Evolutionary conservation across 2,113 vertebrate species (phyloP).

Genomic region (Bambusicola thoracicus): DNA sequence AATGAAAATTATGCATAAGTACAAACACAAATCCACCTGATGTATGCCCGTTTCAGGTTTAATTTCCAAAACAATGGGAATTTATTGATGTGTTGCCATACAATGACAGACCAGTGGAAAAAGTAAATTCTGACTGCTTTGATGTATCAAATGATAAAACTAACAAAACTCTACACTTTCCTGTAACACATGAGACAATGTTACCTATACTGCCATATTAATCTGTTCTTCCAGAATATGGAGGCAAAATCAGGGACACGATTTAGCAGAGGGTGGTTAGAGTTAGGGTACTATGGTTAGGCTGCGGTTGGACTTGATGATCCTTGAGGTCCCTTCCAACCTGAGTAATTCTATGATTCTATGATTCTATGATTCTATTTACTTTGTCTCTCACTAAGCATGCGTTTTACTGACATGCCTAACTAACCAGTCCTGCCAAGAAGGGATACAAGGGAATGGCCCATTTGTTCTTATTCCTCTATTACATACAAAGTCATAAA

Average conservation of each 20-base stretch:
- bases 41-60: background rate
- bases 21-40: background rate
- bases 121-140: background rate
- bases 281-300: too few relatives aligned
- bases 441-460: background rate
- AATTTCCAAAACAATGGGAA: background rate
- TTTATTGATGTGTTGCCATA: background rate
- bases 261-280: too few relatives aligned
- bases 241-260: too few relatives aligned
- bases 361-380: too few relatives aligned
- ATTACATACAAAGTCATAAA: slow-evolving; percentile 39
- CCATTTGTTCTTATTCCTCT: slow-evolving; percentile 35
- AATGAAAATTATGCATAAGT: background rate
- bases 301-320: too few relatives aligned
- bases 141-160: background rate
- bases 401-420: slow-evolving; percentile 71
- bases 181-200: slow-evolving; percentile 29
- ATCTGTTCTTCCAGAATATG: slow-evolving; percentile 34
- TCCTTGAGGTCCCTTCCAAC: too few relatives aligned
- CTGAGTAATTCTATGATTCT: too few relatives aligned
- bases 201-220: slow-evolving; percentile 58
- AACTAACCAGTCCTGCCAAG: slow-evolving; percentile 62
- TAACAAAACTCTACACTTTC: background rate
- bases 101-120: background rate
- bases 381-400: slow-evolving; percentile 37